Base-by-base conservation (phyloP, 2,797 vertebrate genomes). In the Urophycis tenuis region DNA sequence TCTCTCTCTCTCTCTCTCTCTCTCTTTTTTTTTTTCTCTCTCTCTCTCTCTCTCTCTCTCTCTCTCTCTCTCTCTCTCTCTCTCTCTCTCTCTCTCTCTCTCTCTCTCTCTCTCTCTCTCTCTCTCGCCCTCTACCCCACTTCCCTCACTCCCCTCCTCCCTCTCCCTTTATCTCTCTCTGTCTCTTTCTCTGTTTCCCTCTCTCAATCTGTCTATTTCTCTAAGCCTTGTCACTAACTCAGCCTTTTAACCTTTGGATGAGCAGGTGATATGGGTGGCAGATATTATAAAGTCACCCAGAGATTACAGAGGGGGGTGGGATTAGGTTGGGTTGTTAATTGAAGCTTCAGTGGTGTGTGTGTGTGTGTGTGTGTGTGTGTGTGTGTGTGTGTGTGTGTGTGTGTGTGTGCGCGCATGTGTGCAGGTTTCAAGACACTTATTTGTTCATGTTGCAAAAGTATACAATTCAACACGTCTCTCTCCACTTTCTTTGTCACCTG, bases 161-260 rank as follows among this genome's bases (percentile, higher is more conserved):
- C 71, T 45, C 83, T 75, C 34, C 71, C 39, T 32, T 14, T 41
- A 53, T 49, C 84, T 75, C 33, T 72, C 45, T 32, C 7, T 41
- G 1, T n/a, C 34, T 22, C 73, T 45, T 0, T 4, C 14, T 45
- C 41, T 45, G 2, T 17, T 1, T 45, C 10, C 19, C 41, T 19
- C 41, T 17, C 17, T 17, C 2, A 2, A 14, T 45, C 41, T 45
- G 14, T 45, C 14, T 45, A 82, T 77, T 80, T 85, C 85, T 85
- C 85, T 91, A 92, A 93, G 88, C 90, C 15, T 89, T 49, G 86
- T 91, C 90, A 93, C 92, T 94, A 93, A 93, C 91, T 91, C 88
- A 84, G 83, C 72, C 82, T 76, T 87, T 88, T 87, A 89, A 92
- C 89, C 88, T 83, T 81, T 30, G 90, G 89, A 89, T 88, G 88